A percentile compares a stretch with the other conserved stretches of the same genome.
phyloP scores from a whole-genome alignment of 2,797 vertebrate species.

The Masticophis lateralis region DNA sequence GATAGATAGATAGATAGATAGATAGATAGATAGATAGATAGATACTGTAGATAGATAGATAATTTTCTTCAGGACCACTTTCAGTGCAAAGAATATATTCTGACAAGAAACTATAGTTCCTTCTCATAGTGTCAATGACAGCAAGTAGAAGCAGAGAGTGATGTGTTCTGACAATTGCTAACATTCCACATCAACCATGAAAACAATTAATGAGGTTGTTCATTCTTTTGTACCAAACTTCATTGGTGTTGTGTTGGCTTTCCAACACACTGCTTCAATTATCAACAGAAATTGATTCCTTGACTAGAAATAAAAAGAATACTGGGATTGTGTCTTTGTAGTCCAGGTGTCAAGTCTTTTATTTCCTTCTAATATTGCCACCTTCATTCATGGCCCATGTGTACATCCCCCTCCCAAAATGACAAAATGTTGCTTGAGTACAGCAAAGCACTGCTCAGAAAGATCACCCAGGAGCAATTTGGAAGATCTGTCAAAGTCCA shows the following conservation, averaged over 20 bases:
- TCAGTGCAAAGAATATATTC: not conserved
- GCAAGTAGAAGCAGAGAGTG: not conserved
- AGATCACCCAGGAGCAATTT: slow-evolving; percentile 45
- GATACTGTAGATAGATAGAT: not conserved
- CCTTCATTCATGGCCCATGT: not conserved
- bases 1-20: no score
- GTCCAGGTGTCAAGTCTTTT: not conserved
- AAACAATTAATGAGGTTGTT: not conserved
- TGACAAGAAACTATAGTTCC: not conserved
- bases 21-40: not conserved
- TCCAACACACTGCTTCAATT: not conserved
- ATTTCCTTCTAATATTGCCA: not conserved
- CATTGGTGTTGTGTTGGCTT: not conserved
- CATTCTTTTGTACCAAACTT: not conserved
- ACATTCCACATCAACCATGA: not conserved
- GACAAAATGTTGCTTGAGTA: slow-evolving; percentile 32
- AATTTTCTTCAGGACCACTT: not conserved
- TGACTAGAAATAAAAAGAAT: not conserved
- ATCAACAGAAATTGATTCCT: not conserved
- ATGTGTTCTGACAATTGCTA: not conserved
- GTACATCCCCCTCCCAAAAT: not conserved
- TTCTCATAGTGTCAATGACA: not conserved
- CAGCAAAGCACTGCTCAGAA: slow-evolving; percentile 40
- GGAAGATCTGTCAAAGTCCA: slow-evolving; percentile 46
- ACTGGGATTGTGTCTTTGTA: not conserved